Percentiles rank a stretch among this genome's conserved stretches.
phyloP scores from a whole-genome alignment of 2,888 invertebrate species.

The Lamproptera curius region DNA sequence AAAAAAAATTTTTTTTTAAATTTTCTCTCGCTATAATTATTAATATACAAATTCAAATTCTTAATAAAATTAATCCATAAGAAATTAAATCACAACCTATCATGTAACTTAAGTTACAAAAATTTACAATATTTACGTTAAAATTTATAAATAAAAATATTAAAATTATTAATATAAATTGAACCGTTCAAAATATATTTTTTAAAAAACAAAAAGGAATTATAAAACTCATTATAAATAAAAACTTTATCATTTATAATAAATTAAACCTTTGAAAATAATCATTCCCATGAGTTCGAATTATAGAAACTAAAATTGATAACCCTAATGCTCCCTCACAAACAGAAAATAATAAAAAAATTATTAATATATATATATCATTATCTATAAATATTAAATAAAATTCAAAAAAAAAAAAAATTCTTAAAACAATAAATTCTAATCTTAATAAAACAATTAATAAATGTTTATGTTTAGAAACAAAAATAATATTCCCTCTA shows the following conservation, averaged over 20 bases:
- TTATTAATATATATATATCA: conserved; percentile 72
- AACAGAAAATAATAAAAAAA: conserved; percentile 80
- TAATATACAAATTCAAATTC: conserved; percentile 79
- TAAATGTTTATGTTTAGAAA: conserved; percentile 46
- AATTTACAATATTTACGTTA: conserved; percentile 47
- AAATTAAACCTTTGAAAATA: conserved; percentile 77
- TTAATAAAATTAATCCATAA: conserved; percentile 76
- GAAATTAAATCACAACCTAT: conserved; percentile 72
- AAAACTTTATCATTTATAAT: conserved; percentile 76
- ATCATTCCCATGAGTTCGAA: conserved; percentile 77
- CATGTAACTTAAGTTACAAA: conserved; percentile 54
- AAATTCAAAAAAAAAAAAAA: conserved; percentile 63
- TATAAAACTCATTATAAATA: conserved; percentile 67
- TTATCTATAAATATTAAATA: neutral
- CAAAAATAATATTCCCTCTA: neutral
- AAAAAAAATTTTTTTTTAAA: conserved; percentile 34
- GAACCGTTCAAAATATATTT: conserved; percentile 75
- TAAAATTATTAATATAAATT: conserved; percentile 69
- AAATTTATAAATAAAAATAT: conserved; percentile 68
- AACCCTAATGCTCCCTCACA: conserved; percentile 82
- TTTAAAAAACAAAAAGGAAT: conserved; percentile 70
- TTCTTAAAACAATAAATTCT: conserved; percentile 78
- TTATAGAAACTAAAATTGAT: conserved; percentile 79
- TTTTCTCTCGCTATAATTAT: conserved; percentile 77
- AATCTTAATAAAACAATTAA: conserved; percentile 78